phyloP scores from a whole-genome alignment of 2,888 invertebrate species.

The Tipula helvola region DNA sequence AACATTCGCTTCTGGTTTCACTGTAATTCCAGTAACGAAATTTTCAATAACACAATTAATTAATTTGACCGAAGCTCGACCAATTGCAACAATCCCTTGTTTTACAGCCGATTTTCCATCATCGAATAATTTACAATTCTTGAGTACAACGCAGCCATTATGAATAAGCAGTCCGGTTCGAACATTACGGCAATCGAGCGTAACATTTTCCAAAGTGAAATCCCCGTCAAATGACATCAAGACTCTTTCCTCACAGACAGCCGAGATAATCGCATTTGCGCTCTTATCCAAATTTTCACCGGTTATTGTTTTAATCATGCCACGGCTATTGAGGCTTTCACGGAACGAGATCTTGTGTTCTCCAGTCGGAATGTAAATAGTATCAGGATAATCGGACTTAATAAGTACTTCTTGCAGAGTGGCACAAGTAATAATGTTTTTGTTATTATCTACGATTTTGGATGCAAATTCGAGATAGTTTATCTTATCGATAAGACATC shows the following conservation, averaged over 20 bases:
- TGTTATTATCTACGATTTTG: slow-evolving; percentile 28
- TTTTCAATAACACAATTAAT: slow-evolving; percentile 38
- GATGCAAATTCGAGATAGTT: slow-evolving; percentile 35
- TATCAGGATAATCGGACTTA: slow-evolving; percentile 34
- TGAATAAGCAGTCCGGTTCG: slow-evolving; percentile 41
- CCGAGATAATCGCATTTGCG: slow-evolving; percentile 27
- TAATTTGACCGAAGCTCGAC: slow-evolving; percentile 21
- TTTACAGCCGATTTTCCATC: slow-evolving; percentile 39
- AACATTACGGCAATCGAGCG: slow-evolving; percentile 40
- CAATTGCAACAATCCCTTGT: slow-evolving; percentile 33
- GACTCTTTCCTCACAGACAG: slow-evolving; percentile 38
- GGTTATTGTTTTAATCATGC: slow-evolving; percentile 20
- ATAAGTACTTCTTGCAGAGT: slow-evolving; percentile 28
- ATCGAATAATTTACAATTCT: slow-evolving; percentile 40
- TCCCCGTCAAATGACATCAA: slow-evolving; percentile 41
- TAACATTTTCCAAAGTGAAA: slow-evolving; percentile 40
- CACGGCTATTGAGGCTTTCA: slow-evolving; percentile 41
- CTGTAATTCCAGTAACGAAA: slow-evolving; percentile 41
- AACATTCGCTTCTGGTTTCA: slow-evolving; percentile 33
- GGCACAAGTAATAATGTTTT: slow-evolving; percentile 35
- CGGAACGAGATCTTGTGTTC: slow-evolving; percentile 38
- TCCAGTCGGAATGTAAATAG: slow-evolving; percentile 39
- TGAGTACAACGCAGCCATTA: slow-evolving; percentile 37
- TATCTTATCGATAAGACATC: slow-evolving; percentile 36
- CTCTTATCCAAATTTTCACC: neutral